Base-by-base conservation (phyloP, 1,140 invertebrate genomes). In the Calephelis nemesis region DNA sequence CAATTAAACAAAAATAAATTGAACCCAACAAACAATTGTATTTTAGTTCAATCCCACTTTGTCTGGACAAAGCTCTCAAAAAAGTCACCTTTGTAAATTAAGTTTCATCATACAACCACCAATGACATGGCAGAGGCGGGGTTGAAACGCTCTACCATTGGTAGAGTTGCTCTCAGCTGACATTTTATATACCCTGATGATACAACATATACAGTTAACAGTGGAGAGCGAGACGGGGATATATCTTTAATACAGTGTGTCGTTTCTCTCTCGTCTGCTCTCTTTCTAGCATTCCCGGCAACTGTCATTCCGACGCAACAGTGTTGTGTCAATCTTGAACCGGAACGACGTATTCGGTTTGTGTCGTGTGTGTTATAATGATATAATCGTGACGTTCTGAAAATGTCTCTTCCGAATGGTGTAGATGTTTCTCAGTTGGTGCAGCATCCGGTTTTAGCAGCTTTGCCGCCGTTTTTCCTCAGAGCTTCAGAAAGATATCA, bases 401-500 rank as follows among this genome's bases (percentile, higher is more conserved):
- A 85, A 71, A 96, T 97, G 96, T 96, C 95, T 82, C 88, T 96
- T 65, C 95, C 95, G 73, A 95, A 94, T 84, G 95, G 96, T 74
- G 95, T 96, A 70, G 96, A 97, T 85, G 96, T 97, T 87, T 95
- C 95, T 54, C 94, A 96, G 79, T 88, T 97, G 77, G 96, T 97
- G 92, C 96, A 97, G 88, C 96, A 97, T 91, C 95, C 96, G n/a
- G 96, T 97, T 63, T 83, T 97, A 79, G 95, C 95, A 45, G 94
- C 95, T 2, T 87, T 96, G 71, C 96, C 96, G 52, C 96, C 96
- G 12, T 97, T 97, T 83, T 97, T 97, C 85, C 92, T 98, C 72
- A 93, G 97, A 74, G 95, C 97, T 54, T 96, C 96, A 19, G 98
- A 99, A 87, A 94, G 98, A 77, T 99, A 98, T 91, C 97, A 98